Conservation (phyloP, 2,888 invertebrate genomes). For the Dusona sp. region DNA sequence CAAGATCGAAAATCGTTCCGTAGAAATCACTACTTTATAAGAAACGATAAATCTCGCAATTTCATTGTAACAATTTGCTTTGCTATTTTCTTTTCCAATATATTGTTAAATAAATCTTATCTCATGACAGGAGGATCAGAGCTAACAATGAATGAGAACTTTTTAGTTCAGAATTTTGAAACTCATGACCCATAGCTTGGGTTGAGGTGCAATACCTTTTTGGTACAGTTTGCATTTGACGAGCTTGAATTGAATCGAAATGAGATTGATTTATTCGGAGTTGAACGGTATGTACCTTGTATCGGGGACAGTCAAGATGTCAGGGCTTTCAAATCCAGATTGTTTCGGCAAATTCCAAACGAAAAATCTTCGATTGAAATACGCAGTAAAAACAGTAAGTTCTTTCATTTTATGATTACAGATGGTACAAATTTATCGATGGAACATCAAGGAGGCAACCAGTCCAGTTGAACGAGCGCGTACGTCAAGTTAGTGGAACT, state of each 20-base stretch:
- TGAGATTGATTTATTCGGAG: slow-evolving; percentile 59
- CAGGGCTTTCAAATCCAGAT: slow-evolving; percentile 19
- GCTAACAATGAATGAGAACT: not conserved
- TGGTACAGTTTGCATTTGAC: not conserved
- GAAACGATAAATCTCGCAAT: not conserved
- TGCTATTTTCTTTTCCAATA: not conserved
- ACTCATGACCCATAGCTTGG: not conserved
- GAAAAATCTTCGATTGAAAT: slow-evolving; percentile 4
- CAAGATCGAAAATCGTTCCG: not conserved
- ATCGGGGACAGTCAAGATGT: slow-evolving; percentile 56
- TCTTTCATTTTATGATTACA: slow-evolving; percentile 87
- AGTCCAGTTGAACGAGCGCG: slow-evolving; percentile 95
- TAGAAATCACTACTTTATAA: not conserved
- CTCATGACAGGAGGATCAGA: not conserved
- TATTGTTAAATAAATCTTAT: not conserved
- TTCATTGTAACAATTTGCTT: not conserved
- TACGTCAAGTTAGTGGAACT: slow-evolving; percentile 97
- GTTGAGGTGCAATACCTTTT: not conserved
- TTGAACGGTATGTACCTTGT: slow-evolving; percentile 60
- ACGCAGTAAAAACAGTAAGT: slow-evolving; percentile 4
- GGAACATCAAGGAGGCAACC: slow-evolving; percentile 94
- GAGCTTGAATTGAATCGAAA: slow-evolving; percentile 66
- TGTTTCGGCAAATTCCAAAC: not conserved
- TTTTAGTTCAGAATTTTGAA: not conserved
- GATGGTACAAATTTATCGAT: slow-evolving; percentile 97